Evolutionary conservation across 2,797 vertebrate species (phyloP).

Genomic region (Typhlichthys subterraneus): DNA sequence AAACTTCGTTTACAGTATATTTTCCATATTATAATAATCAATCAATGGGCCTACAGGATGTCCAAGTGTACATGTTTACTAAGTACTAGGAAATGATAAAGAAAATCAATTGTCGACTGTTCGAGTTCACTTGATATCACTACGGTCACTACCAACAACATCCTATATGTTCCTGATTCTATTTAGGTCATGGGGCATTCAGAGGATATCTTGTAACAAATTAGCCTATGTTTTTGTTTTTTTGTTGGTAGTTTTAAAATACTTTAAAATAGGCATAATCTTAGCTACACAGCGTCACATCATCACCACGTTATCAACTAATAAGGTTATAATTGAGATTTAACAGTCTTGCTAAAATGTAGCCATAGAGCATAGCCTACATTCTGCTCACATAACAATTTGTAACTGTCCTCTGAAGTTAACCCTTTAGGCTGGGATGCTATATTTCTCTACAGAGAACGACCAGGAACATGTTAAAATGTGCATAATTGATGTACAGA

Average conservation of each 20-base stretch:
- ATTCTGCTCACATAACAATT: background rate
- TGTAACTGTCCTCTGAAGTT: background rate
- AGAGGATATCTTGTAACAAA: slow-evolving; percentile 30
- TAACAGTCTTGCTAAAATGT: background rate
- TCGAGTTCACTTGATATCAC: too few relatives aligned
- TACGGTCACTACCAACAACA: slow-evolving; percentile 5
- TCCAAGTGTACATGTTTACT: background rate
- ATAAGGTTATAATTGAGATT: background rate
- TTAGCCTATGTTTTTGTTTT: too few relatives aligned
- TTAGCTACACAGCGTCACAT: too few relatives aligned
- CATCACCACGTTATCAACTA: too few relatives aligned
- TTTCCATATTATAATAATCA: slow-evolving; percentile 1
- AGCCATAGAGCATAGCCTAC: too few relatives aligned
- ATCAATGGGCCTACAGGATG: slow-evolving; percentile 4
- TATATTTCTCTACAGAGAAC: too few relatives aligned
- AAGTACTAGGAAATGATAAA: slow-evolving; percentile 11
- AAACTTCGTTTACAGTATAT: background rate
- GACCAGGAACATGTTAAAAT: too few relatives aligned
- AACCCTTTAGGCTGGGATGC: too few relatives aligned
- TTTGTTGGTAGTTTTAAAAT: too few relatives aligned
- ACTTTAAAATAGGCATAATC: too few relatives aligned
- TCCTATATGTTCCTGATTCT: slow-evolving; percentile 9
- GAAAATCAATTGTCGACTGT: too few relatives aligned
- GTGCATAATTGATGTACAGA: too few relatives aligned
- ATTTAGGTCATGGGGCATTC: slow-evolving; percentile 27